Evolutionary conservation across 2,113 vertebrate genomes (phyloP).

Genomic region (Phylloscopus whistleri): DNA sequence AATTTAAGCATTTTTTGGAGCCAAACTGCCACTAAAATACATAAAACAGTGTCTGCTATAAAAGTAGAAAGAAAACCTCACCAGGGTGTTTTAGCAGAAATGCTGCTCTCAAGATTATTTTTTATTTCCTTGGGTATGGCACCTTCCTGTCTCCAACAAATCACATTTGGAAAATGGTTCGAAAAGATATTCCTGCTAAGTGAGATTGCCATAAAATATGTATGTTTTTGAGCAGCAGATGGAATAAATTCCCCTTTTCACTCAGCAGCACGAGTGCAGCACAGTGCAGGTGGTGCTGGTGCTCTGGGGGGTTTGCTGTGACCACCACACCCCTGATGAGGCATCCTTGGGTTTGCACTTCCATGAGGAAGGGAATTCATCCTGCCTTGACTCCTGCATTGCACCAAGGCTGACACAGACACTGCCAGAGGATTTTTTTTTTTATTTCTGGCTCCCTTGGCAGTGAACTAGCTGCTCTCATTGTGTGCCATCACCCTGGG

Average conservation of each 20-base stretch:
- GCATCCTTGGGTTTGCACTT: neutral
- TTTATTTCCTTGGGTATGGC: neutral
- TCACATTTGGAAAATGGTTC: constrained; percentile 29
- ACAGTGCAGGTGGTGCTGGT: neutral
- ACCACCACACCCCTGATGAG: neutral
- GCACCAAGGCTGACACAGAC: neutral
- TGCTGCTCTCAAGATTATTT: neutral
- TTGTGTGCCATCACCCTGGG: neutral
- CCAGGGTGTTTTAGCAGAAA: neutral
- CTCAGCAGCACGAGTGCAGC: neutral
- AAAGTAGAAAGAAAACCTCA: neutral
- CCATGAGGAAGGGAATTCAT: neutral
- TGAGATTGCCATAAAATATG: constrained; percentile 44
- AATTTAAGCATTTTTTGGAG: neutral
- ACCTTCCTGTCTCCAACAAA: constrained; percentile 25
- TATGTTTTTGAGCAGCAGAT: neutral
- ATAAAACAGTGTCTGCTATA: neutral
- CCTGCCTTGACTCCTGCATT: neutral
- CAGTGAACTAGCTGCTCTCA: accelerated
- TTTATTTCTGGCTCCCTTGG: neutral
- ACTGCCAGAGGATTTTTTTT: neutral
- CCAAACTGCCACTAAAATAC: neutral
- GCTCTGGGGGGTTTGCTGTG: neutral
- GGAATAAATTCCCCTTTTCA: neutral
- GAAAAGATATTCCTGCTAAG: constrained; percentile 4